phyloP scores from a whole-genome alignment of 2,888 invertebrate species.

The Cephus nigrinus region DNA sequence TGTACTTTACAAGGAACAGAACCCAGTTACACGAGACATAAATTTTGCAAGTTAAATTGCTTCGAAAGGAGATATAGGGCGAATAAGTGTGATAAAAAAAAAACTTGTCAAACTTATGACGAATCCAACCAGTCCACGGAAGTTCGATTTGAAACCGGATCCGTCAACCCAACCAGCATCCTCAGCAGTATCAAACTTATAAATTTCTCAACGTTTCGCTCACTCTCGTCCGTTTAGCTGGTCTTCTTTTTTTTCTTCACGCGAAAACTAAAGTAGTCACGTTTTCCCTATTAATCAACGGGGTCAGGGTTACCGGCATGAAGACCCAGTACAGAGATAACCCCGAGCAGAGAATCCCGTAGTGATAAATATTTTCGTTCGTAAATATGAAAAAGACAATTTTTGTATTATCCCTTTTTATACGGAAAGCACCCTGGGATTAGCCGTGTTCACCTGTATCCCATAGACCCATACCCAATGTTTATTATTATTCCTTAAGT shows the following conservation, averaged over 20 bases:
- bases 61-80: conserved; percentile 17
- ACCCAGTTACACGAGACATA: conserved; percentile 25
- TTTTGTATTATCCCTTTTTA: too few relatives aligned
- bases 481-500: background rate
- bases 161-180: background rate
- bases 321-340: too few relatives aligned
- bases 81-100: conserved; percentile 7
- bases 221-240: background rate
- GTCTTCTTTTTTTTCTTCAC: too few relatives aligned
- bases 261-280: too few relatives aligned
- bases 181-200: background rate
- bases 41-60: conserved; percentile 51
- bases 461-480: too few relatives aligned
- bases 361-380: too few relatives aligned
- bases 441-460: too few relatives aligned
- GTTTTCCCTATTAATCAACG: too few relatives aligned
- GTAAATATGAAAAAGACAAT: too few relatives aligned
- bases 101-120: conserved; percentile 32
- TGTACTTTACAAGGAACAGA: background rate
- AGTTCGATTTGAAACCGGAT: background rate
- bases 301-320: too few relatives aligned
- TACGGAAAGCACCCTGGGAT: too few relatives aligned
- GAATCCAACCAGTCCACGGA: conserved; percentile 2
- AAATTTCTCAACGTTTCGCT: background rate
- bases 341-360: too few relatives aligned